A percentile compares a stretch with the other conserved stretches of the same genome.
Conservation (phyloP, 2,113 vertebrate species). For the Mesembrinibis cayennensis region DNA sequence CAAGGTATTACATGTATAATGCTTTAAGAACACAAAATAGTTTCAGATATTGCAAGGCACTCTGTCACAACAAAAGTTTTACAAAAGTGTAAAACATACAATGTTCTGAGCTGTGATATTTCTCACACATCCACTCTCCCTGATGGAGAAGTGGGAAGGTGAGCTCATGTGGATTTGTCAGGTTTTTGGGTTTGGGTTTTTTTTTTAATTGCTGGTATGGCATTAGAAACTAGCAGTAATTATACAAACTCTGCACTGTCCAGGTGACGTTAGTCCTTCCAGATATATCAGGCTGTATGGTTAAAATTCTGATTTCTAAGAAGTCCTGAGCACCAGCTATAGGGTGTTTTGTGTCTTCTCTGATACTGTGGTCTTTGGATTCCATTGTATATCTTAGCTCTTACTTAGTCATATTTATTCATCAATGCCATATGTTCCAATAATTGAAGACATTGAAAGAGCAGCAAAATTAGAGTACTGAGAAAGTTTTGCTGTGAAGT, state of each 20-base stretch:
- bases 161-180: background rate
- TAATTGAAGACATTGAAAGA: background rate
- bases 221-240: background rate
- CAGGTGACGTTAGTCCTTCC: background rate
- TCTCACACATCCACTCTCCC: background rate
- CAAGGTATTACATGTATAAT: background rate
- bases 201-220: background rate
- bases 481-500: background rate
- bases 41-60: background rate
- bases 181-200: background rate
- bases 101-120: background rate
- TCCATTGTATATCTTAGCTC: background rate
- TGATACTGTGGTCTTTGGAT: background rate
- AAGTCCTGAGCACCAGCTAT: background rate
- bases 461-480: background rate
- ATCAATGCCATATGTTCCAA: background rate
- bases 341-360: background rate
- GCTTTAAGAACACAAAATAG: background rate
- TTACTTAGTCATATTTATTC: background rate
- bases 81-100: rapidly evolving
- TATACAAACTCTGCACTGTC: background rate
- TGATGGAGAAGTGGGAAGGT: background rate
- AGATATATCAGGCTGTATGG: background rate
- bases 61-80: background rate
- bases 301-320: background rate